phyloP scores from a whole-genome alignment of 53 echinoderm and acorn worm species.

The Echinarachnius parma region DNA sequence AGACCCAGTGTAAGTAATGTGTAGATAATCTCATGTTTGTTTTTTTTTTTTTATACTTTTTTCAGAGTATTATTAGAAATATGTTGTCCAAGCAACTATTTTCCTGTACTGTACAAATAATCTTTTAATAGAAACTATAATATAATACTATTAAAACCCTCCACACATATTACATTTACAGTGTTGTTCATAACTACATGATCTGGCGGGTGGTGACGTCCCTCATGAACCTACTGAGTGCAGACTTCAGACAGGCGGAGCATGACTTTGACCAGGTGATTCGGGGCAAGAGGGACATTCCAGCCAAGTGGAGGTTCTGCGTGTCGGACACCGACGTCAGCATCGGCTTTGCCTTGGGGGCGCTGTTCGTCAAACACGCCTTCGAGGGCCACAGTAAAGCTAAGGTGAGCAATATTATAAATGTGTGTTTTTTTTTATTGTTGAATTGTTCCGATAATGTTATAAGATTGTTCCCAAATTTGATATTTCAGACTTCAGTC shows the following conservation, averaged over 20 bases:
- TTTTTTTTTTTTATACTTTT: too few relatives aligned
- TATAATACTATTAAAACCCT: too few relatives aligned
- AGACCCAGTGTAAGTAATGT: slow-evolving; percentile 67
- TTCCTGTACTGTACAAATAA: too few relatives aligned
- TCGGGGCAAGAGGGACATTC: slow-evolving; percentile 55
- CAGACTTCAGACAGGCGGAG: slow-evolving; percentile 80
- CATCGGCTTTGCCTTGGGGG: slow-evolving; percentile 90
- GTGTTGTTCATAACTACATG: slow-evolving; percentile 92
- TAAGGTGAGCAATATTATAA: slow-evolving; percentile 68
- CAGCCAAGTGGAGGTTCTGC: slow-evolving; percentile 87
- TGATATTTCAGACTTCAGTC: too few relatives aligned
- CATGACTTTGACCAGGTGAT: slow-evolving; percentile 73
- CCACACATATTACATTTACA: too few relatives aligned
- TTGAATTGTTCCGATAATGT: too few relatives aligned
- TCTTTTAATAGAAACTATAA: too few relatives aligned
- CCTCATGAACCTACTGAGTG: slow-evolving; percentile 69
- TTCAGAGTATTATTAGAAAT: too few relatives aligned
- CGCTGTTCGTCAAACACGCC: slow-evolving; percentile 88
- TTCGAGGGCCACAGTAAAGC: slow-evolving; percentile 92
- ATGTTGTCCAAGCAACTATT: too few relatives aligned
- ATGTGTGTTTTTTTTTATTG: too few relatives aligned
- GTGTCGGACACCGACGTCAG: slow-evolving; percentile 70
- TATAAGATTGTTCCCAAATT: too few relatives aligned
- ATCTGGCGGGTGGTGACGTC: slow-evolving; percentile 74
- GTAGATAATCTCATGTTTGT: too few relatives aligned